A percentile compares a stretch with the other conserved stretches of the same genome.
Evolutionary conservation across 2,888 invertebrate species (phyloP).

Genomic region (Cataglyphis livida): DNA sequence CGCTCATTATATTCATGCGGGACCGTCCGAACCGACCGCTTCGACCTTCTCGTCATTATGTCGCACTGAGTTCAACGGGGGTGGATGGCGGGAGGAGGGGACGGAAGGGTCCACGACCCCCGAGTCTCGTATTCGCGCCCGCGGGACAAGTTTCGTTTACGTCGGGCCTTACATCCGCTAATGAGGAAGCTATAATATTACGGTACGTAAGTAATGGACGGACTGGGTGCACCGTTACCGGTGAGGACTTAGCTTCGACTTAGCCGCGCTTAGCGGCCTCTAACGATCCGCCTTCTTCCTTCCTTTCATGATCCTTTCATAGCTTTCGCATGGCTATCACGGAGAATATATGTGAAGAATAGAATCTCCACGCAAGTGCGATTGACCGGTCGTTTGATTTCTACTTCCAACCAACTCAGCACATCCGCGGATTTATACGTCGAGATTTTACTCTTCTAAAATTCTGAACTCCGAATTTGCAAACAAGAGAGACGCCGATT

Average conservation of each 20-base stretch:
- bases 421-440: slow-evolving; percentile 7
- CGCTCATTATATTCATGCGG: not conserved
- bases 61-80: slow-evolving; percentile 36
- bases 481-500: slow-evolving; percentile 45
- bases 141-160: slow-evolving; percentile 71
- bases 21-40: slow-evolving; percentile 45
- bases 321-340: slow-evolving; percentile 14
- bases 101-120: slow-evolving; percentile 54
- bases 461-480: slow-evolving; percentile 31
- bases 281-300: slow-evolving; percentile 68
- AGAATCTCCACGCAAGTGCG: not conserved
- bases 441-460: slow-evolving; percentile 30
- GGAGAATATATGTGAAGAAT: not conserved
- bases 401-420: slow-evolving; percentile 9
- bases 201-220: slow-evolving; percentile 75
- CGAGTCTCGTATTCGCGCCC: slow-evolving; percentile 53
- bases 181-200: slow-evolving; percentile 80
- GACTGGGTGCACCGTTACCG: slow-evolving; percentile 66
- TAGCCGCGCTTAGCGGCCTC: slow-evolving; percentile 65
- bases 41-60: slow-evolving; percentile 60
- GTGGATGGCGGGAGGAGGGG: not conserved
- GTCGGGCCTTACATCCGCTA: slow-evolving; percentile 69
- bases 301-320: not conserved
- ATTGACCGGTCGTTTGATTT: not conserved
- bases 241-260: slow-evolving; percentile 64